These are phyloP conservation scores for Merluccius polli DNA, from an alignment of 2,797 vertebrate genomes.

Conservation along the genomic window DNA sequence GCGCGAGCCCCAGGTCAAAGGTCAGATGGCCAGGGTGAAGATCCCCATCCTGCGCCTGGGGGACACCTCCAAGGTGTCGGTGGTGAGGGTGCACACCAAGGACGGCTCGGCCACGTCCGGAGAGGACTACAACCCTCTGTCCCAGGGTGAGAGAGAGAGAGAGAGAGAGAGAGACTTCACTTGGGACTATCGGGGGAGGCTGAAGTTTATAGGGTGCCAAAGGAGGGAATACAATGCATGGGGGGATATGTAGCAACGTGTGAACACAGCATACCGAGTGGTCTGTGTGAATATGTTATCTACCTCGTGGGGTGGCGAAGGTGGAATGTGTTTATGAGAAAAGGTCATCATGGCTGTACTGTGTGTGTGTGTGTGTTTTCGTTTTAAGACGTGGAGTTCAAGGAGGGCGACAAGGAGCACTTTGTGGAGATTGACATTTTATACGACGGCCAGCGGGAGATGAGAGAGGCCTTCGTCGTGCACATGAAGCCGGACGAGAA, in stretches of 20 bases:
- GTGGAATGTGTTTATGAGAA: background rate
- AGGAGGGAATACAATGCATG: background rate
- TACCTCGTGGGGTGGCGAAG: background rate
- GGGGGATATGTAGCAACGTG: background rate
- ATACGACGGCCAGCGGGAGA: constrained; percentile 81
- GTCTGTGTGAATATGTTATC: background rate
- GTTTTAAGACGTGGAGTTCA: constrained; percentile 80
- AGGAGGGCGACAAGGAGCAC: constrained; percentile 79
- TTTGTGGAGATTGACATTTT: constrained; percentile 82
- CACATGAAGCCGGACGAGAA: constrained; percentile 87
- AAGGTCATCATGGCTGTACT: background rate
- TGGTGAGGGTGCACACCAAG: constrained; percentile 84
- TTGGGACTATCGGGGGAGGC: background rate
- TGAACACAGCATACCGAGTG: background rate
- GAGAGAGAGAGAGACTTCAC: background rate
- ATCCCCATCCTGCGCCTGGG: constrained; percentile 77
- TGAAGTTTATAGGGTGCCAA: background rate
- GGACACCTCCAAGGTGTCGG: constrained; percentile 81
- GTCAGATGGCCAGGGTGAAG: constrained; percentile 70
- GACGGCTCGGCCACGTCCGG: constrained; percentile 85
- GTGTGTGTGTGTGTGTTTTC: constrained; percentile 12
- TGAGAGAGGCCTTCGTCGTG: constrained; percentile 83
- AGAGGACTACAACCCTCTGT: constrained; percentile 85
- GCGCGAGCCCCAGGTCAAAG: constrained; percentile 77
- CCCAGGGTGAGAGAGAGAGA: constrained; percentile 71